These are phyloP conservation scores for Anthopleura xanthogrammica DNA, from an alignment of 92 coral and sea anemone species.

Conservation along the genomic window DNA sequence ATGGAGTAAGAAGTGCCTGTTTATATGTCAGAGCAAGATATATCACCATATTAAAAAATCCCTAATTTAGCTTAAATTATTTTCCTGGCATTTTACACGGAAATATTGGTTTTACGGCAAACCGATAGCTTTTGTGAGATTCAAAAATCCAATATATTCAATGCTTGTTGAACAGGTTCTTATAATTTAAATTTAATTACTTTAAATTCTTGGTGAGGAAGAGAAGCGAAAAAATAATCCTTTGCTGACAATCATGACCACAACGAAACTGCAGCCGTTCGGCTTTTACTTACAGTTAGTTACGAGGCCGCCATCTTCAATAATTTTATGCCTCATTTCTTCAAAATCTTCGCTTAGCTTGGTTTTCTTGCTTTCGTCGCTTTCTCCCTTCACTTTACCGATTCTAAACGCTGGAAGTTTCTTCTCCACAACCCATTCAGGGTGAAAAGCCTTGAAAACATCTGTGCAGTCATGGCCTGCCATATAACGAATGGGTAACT, in stretches of 20 bases:
- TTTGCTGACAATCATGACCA: background rate
- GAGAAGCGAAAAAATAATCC: background rate
- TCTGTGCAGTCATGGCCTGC: constrained; percentile 97
- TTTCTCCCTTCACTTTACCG: constrained; percentile 61
- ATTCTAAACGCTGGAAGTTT: constrained; percentile 81
- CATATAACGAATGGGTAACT: constrained; percentile 85
- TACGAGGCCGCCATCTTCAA: constrained; percentile 73
- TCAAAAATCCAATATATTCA: background rate
- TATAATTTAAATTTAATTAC: background rate
- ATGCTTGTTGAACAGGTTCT: background rate
- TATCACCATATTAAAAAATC: background rate
- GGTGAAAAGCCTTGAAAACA: constrained; percentile 97
- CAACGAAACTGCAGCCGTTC: background rate
- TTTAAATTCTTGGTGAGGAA: background rate
- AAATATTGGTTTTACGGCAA: background rate
- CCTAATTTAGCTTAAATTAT: no score
- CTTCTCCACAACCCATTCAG: constrained; percentile 74
- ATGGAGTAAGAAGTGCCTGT: background rate
- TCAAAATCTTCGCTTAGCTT: constrained; percentile 72
- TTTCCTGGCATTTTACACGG: background rate
- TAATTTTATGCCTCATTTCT: constrained; percentile 74
- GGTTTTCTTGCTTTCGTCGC: constrained; percentile 41
- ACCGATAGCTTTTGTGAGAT: background rate
- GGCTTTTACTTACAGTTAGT: constrained; percentile 85
- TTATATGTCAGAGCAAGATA: background rate